A percentile compares a stretch with the other conserved stretches of the same genome.
These are phyloP conservation scores for Phenacoccus solenopsis DNA, from an alignment of 1,140 invertebrate species.

Conservation along the genomic window DNA sequence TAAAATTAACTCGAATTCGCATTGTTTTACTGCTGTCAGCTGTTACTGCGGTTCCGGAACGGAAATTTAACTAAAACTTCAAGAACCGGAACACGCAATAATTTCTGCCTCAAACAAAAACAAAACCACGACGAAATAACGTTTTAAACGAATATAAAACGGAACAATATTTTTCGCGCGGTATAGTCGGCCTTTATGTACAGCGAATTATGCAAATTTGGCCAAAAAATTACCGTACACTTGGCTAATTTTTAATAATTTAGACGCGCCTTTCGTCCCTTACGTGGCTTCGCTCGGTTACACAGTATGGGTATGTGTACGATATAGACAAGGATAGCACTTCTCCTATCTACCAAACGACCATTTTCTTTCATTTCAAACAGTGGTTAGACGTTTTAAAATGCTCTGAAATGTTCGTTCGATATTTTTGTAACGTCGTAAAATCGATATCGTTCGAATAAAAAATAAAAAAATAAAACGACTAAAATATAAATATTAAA, in stretches of 20 bases:
- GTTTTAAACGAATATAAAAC: not conserved
- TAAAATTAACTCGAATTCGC: not conserved
- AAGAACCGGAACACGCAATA: conserved; percentile 1
- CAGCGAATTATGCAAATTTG: not conserved
- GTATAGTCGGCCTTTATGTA: not conserved
- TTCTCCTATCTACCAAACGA: too few relatives aligned
- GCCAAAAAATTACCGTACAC: not conserved
- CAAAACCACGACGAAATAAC: not conserved
- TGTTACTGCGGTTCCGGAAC: not conserved
- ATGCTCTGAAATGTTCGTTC: too few relatives aligned
- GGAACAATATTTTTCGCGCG: not conserved
- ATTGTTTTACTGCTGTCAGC: conserved; percentile 1
- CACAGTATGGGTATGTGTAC: too few relatives aligned
- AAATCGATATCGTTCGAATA: too few relatives aligned
- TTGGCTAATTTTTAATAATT: not conserved
- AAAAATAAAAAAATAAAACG: too few relatives aligned
- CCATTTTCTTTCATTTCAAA: too few relatives aligned
- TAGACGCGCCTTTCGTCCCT: not conserved
- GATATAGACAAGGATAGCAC: too few relatives aligned
- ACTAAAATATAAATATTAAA: too few relatives aligned
- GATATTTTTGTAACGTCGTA: too few relatives aligned
- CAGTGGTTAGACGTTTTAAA: too few relatives aligned
- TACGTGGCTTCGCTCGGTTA: not conserved
- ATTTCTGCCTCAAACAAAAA: not conserved
- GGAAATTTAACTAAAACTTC: not conserved